Percentiles rank a stretch among this genome's conserved stretches.
phyloP scores from a whole-genome alignment of 2,113 vertebrate genomes.

The Thomomys bottae region DNA sequence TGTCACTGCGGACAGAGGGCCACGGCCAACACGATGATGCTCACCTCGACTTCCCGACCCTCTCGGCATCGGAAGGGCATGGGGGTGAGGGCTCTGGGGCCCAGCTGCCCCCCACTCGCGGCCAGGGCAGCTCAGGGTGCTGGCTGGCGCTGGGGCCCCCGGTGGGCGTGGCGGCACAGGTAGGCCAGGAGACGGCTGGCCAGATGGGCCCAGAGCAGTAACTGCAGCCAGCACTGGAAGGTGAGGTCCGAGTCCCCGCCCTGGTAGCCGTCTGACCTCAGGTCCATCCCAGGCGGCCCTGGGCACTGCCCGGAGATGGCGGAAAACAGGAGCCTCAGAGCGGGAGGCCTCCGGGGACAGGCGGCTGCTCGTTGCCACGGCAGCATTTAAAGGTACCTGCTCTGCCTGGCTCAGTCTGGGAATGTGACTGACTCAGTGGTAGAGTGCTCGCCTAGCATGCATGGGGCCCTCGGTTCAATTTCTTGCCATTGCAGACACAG shows the following conservation, averaged over 20 bases:
- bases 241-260: slow-evolving; percentile 45
- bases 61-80: slow-evolving; percentile 30
- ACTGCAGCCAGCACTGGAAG: slow-evolving; percentile 79
- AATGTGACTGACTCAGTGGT: too few relatives aligned
- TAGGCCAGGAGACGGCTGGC: slow-evolving; percentile 69
- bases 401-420: neutral
- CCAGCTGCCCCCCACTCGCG: neutral
- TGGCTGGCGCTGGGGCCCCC: slow-evolving; percentile 41
- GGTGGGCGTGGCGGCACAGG: slow-evolving; percentile 46
- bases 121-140: slow-evolving; percentile 53
- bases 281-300: slow-evolving; percentile 39
- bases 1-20: too few relatives aligned
- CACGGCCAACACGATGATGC: neutral
- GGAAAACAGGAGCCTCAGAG: too few relatives aligned
- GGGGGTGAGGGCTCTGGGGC: slow-evolving; percentile 7
- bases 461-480: too few relatives aligned
- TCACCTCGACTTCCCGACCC: slow-evolving; percentile 71
- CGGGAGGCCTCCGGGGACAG: too few relatives aligned
- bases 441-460: too few relatives aligned
- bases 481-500: too few relatives aligned
- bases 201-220: slow-evolving; percentile 76
- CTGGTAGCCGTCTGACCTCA: neutral
- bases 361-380: slow-evolving; percentile 71
- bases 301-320: slow-evolving; percentile 20
- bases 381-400: slow-evolving; percentile 77